These are phyloP conservation scores for Formicarius rufipectus DNA, from an alignment of 2,113 vertebrate genomes.

Conservation along the genomic window DNA sequence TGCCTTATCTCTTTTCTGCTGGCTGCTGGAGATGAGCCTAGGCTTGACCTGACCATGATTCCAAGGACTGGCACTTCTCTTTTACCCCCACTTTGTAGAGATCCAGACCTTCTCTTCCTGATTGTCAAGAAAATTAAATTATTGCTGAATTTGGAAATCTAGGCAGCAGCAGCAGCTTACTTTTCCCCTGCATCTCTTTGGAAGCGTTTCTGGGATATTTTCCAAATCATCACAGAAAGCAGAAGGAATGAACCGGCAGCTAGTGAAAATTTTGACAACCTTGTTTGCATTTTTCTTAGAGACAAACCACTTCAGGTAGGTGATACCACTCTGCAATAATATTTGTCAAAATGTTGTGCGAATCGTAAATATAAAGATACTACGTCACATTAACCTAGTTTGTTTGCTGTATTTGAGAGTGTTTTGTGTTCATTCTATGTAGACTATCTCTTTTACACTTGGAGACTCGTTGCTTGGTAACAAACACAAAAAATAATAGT, in stretches of 20 bases:
- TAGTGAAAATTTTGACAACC: constrained; percentile 90
- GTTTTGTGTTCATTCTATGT: constrained; percentile 50
- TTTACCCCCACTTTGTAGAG: constrained; percentile 72
- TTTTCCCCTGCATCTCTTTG: constrained; percentile 71
- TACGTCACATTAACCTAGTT: constrained; percentile 40
- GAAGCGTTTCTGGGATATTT: constrained; percentile 81
- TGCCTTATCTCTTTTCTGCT: constrained; percentile 68
- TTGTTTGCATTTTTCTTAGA: constrained; percentile 91
- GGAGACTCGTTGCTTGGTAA: constrained; percentile 73
- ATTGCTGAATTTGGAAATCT: constrained; percentile 74
- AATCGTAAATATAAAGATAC: constrained; percentile 55
- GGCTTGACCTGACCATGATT: constrained; percentile 86
- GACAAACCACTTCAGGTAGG: constrained; percentile 94
- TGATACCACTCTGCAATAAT: constrained; percentile 68
- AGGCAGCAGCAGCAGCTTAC: constrained; percentile 74
- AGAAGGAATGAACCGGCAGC: constrained; percentile 93
- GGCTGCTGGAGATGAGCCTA: constrained; percentile 77
- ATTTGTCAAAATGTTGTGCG: constrained; percentile 49
- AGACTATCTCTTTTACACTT: constrained; percentile 61
- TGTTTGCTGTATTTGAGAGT: constrained; percentile 44
- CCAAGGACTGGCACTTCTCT: constrained; percentile 79
- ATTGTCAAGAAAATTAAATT: constrained; percentile 77
- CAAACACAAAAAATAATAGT: constrained; percentile 61
- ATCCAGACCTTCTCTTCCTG: constrained; percentile 72
- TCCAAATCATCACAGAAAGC: constrained; percentile 82